Conservation (phyloP, 2,113 vertebrate species). For the Corythoichthys intestinalis region DNA sequence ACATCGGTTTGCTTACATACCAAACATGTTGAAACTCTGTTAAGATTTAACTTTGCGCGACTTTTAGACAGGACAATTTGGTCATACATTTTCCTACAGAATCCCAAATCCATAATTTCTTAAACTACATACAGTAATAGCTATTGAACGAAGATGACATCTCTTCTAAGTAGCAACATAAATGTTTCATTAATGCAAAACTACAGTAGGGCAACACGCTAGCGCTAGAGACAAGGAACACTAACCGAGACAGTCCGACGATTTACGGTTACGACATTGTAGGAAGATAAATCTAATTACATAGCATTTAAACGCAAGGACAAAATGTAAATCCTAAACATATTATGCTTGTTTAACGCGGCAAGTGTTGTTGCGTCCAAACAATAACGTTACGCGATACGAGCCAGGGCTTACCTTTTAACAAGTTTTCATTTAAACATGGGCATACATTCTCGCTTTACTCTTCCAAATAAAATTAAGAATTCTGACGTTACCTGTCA, state of each 20-base stretch:
- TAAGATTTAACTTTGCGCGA: constrained; percentile 13
- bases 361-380: constrained; percentile 11
- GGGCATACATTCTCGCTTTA: background rate
- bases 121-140: background rate
- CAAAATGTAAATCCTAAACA: background rate
- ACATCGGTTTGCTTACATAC: background rate
- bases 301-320: background rate
- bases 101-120: background rate
- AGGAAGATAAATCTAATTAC: background rate
- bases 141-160: background rate
- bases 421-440: constrained; percentile 13
- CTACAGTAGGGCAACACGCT: constrained; percentile 34
- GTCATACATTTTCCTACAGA: background rate
- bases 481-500: constrained; percentile 43
- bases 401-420: constrained; percentile 20
- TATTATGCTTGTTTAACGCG: background rate
- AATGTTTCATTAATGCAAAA: background rate
- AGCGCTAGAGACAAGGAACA: constrained; percentile 22
- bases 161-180: background rate
- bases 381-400: constrained; percentile 40
- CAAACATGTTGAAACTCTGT: background rate
- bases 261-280: background rate
- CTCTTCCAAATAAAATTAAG: background rate
- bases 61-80: constrained; percentile 17
- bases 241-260: background rate